Percentiles rank a stretch among this genome's conserved stretches.
phyloP scores from a whole-genome alignment of 2,797 vertebrate species.

The Cynodonichthys magdalenae region DNA sequence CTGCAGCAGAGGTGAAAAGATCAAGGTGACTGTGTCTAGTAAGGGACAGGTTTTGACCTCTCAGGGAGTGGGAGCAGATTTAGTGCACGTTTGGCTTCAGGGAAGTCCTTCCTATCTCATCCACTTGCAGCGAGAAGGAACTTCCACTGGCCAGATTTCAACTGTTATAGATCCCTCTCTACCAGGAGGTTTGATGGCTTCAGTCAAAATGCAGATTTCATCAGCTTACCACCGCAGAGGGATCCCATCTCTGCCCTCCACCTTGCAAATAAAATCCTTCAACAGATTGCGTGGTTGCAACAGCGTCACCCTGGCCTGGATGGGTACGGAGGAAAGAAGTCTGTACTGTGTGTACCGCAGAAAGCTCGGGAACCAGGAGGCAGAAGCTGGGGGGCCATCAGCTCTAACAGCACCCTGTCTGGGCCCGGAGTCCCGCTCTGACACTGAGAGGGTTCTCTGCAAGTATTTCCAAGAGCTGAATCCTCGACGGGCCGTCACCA shows the following conservation, averaged over 20 bases:
- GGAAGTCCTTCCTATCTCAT: constrained; percentile 84
- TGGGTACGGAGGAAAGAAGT: constrained; percentile 89
- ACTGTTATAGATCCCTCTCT: constrained; percentile 14
- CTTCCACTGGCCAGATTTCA: constrained; percentile 11
- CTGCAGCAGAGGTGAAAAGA: constrained; percentile 77
- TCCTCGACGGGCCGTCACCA: constrained; percentile 87
- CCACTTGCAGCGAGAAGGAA: constrained; percentile 77
- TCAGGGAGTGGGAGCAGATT: constrained; percentile 77
- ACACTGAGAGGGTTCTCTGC: constrained; percentile 88
- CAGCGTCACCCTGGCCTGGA: constrained; percentile 90
- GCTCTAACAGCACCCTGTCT: constrained; percentile 78
- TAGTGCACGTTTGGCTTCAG: constrained; percentile 86
- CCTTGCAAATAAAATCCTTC: constrained; percentile 90
- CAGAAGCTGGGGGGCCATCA: constrained; percentile 57
- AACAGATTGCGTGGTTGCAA: constrained; percentile 88
- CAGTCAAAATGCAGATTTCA: constrained; percentile 86
- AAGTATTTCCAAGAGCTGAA: constrained; percentile 91
- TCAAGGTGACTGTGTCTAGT: constrained; percentile 81
- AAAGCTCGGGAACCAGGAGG: constrained; percentile 64
- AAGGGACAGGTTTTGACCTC: constrained; percentile 79
- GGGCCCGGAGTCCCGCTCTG: constrained; percentile 85
- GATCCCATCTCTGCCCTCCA: constrained; percentile 86
- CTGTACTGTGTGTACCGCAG: constrained; percentile 90
- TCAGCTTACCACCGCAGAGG: constrained; percentile 85
- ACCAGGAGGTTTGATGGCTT: constrained; percentile 65